phyloP scores from a whole-genome alignment of 1,140 invertebrate species.

The Pogonomyrmex barbatus region DNA sequence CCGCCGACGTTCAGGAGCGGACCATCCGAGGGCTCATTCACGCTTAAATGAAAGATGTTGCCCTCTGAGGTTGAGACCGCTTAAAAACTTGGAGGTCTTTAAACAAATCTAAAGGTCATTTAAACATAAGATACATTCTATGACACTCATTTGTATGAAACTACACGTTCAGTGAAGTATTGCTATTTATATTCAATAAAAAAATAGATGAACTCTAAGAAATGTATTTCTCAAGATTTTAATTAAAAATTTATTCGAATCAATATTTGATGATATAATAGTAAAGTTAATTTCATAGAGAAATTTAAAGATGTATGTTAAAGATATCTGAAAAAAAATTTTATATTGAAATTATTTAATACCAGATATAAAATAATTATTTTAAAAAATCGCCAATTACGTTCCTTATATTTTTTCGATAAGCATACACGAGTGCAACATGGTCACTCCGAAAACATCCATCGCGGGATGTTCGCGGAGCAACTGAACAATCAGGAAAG shows the following conservation, averaged over 20 bases:
- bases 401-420: background rate
- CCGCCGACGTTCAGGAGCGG: slow-evolving; percentile 58
- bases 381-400: background rate
- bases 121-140: no score
- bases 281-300: background rate
- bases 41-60: background rate
- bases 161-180: background rate
- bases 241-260: background rate
- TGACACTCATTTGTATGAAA: background rate
- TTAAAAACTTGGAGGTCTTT: background rate
- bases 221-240: background rate
- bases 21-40: slow-evolving; percentile 43
- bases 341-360: background rate
- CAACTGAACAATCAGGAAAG: slow-evolving; percentile 13
- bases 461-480: slow-evolving; percentile 20
- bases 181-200: no score
- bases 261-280: background rate
- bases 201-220: background rate
- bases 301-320: background rate
- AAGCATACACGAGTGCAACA: background rate
- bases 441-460: slow-evolving; percentile 13
- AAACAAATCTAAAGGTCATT: no score
- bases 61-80: background rate
- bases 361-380: background rate
- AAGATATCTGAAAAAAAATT: background rate